phyloP scores from a whole-genome alignment of 2,113 vertebrate species.

The Cryptoleucopteryx plumbea region DNA sequence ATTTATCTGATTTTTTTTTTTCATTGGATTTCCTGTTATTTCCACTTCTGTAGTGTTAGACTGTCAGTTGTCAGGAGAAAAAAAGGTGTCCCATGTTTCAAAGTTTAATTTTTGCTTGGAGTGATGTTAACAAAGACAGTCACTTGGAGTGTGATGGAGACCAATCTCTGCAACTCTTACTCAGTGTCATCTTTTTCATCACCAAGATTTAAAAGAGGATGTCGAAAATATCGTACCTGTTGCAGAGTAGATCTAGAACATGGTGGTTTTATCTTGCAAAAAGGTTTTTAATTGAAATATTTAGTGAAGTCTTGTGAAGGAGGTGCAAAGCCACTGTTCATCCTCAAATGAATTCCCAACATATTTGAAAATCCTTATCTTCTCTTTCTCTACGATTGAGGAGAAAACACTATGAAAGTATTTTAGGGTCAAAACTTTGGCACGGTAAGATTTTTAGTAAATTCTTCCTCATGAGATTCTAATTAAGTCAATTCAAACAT shows the following conservation, averaged over 20 bases:
- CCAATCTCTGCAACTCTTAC: not conserved
- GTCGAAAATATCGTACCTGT: not conserved
- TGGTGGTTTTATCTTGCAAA: not conserved
- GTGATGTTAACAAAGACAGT: not conserved
- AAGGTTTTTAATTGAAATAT: not conserved
- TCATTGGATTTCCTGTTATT: not conserved
- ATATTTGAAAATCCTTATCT: not conserved
- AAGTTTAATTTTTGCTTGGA: not conserved
- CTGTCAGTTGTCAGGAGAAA: not conserved
- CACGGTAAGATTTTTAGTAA: accelerated
- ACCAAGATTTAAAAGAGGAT: not conserved
- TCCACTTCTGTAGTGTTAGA: not conserved
- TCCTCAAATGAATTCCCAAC: no score
- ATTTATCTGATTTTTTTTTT: not conserved
- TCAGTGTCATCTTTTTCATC: not conserved
- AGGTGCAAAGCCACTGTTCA: not conserved
- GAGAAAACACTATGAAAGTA: not conserved
- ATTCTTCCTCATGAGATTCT: not conserved
- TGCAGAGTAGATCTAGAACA: not conserved
- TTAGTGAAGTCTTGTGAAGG: not conserved
- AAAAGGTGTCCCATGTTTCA: not conserved
- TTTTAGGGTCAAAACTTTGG: not conserved
- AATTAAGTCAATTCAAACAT: not conserved
- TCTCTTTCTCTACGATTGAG: not conserved
- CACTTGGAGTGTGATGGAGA: not conserved